Evolutionary conservation across 2,113 vertebrate genomes (phyloP).

Genomic region (Deroptyus accipitrinus): DNA sequence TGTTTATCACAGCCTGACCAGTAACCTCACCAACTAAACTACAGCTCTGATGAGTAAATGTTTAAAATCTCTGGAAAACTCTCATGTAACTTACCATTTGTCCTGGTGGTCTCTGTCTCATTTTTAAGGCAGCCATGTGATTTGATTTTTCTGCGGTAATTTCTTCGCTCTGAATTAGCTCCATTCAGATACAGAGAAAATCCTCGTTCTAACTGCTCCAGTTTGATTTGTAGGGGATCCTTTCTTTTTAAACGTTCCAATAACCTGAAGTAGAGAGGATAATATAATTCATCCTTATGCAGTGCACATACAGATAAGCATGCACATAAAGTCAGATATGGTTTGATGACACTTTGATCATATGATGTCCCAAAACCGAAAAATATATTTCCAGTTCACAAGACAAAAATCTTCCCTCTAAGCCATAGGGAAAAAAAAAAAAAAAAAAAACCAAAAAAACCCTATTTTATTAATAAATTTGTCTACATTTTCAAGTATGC

Average conservation of each 20-base stretch:
- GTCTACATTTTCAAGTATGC: background rate
- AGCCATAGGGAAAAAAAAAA: background rate
- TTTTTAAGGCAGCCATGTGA: constrained; percentile 41
- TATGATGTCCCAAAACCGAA: background rate
- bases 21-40: background rate
- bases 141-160: constrained; percentile 42
- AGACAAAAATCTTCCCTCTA: background rate
- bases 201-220: constrained; percentile 89
- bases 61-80: background rate
- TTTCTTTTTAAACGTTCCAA: constrained; percentile 81
- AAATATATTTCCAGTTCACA: background rate
- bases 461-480: background rate
- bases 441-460: background rate
- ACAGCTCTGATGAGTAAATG: background rate
- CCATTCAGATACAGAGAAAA: constrained; percentile 96
- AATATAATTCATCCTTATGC: background rate
- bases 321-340: too few relatives aligned
- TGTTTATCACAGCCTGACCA: background rate
- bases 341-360: too few relatives aligned
- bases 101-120: constrained; percentile 49
- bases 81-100: constrained; percentile 72
- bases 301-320: background rate
- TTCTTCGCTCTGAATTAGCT: constrained; percentile 83
- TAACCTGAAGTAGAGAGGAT: constrained; percentile 72
- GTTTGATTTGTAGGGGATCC: constrained; percentile 76